phyloP scores from a whole-genome alignment of 2,113 vertebrate genomes.

The Siniperca knerii region DNA sequence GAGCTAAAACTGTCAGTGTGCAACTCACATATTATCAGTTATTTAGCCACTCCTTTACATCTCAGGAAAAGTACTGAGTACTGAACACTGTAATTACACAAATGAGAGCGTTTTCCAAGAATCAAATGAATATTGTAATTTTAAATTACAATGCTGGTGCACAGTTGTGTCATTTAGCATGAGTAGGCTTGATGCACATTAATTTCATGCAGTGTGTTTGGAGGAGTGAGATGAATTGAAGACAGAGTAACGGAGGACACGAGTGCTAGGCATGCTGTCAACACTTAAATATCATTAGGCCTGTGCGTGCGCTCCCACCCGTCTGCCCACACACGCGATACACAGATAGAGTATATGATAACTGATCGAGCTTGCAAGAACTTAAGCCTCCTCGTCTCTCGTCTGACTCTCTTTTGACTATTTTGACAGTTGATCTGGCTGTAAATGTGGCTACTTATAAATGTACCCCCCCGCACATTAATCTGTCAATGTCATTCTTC shows the following conservation, averaged over 20 bases:
- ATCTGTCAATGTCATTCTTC: conserved; percentile 66
- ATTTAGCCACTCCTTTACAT: conserved; percentile 32
- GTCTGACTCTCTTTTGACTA: conserved; percentile 31
- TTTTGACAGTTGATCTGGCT: conserved; percentile 59
- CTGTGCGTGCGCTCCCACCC: conserved; percentile 61
- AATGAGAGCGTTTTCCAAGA: conserved; percentile 40
- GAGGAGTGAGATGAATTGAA: conserved; percentile 72
- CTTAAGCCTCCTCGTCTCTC: conserved; percentile 25
- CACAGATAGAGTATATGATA: conserved; percentile 53
- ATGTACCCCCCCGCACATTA: conserved; percentile 40
- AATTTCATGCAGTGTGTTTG: conserved; percentile 64
- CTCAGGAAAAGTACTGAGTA: conserved; percentile 35
- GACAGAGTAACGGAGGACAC: conserved; percentile 64
- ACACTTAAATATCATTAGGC: conserved; percentile 73
- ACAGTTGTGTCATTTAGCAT: conserved; percentile 43
- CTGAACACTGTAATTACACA: conserved; percentile 47
- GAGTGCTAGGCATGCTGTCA: conserved; percentile 70
- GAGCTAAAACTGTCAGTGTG: neutral
- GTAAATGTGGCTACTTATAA: conserved; percentile 59
- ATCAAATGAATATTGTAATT: neutral
- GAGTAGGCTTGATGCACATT: conserved; percentile 56
- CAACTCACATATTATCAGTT: conserved; percentile 18
- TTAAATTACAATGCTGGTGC: conserved; percentile 28
- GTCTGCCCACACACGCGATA: conserved; percentile 58
- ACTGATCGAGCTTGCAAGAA: conserved; percentile 40